Evolutionary conservation across 2,888 invertebrate species (phyloP).

Genomic region (Latheticus oryzae): DNA sequence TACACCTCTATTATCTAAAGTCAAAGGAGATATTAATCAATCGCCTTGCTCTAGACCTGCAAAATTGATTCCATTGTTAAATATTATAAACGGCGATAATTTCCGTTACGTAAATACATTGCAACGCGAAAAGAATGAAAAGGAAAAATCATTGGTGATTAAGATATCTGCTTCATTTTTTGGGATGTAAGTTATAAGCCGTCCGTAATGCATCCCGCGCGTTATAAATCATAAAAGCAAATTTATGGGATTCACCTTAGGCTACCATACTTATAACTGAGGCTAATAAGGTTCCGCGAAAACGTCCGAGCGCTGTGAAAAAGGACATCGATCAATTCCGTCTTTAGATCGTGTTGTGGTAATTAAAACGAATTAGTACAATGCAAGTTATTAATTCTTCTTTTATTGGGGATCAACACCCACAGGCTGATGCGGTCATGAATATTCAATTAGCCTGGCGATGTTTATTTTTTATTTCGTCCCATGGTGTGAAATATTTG

Average conservation of each 20-base stretch:
- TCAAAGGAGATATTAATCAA: constrained; percentile 26
- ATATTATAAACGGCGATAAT: constrained; percentile 1
- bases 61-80: constrained; percentile 27
- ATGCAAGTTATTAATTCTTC: constrained; percentile 13
- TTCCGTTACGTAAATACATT: constrained; percentile 14
- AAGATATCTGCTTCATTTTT: constrained; percentile 32
- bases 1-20: constrained; percentile 32
- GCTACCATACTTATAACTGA: constrained; percentile 16
- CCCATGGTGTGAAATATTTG: too few relatives aligned
- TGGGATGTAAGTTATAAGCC: constrained; percentile 33
- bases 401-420: constrained; percentile 5
- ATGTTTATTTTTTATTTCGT: too few relatives aligned
- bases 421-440: constrained; percentile 7
- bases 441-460: too few relatives aligned
- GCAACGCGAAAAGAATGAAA: background rate
- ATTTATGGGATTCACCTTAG: constrained; percentile 35
- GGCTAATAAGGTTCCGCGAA: constrained; percentile 28
- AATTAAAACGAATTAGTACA: constrained; percentile 17
- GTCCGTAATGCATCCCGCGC: constrained; percentile 35
- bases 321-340: constrained; percentile 24
- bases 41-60: constrained; percentile 4
- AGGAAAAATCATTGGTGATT: constrained; percentile 18
- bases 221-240: constrained; percentile 36
- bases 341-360: constrained; percentile 1
- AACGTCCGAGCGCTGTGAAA: constrained; percentile 16